Percentiles rank a stretch among this genome's conserved stretches.
phyloP scores from a whole-genome alignment of 2,797 vertebrate species.

The Synaphobranchus kaupii region DNA sequence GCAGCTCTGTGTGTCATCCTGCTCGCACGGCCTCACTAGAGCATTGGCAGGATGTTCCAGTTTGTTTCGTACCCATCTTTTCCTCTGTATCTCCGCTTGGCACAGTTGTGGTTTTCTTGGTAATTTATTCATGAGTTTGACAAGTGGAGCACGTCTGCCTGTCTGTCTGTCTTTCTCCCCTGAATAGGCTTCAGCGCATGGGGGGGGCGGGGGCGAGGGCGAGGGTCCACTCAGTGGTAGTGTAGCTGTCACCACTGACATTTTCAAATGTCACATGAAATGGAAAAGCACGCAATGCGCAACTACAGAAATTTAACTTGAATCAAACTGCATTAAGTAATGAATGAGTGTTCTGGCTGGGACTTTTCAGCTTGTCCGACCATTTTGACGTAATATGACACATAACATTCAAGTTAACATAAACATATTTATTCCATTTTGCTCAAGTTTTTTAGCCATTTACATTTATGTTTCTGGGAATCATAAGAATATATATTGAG shows the following conservation, averaged over 20 bases:
- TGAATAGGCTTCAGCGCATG: background rate
- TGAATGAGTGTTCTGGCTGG: too few relatives aligned
- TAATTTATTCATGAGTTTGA: background rate
- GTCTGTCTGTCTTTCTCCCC: background rate
- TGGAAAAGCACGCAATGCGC: background rate
- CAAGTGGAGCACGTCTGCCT: background rate
- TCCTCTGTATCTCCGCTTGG: background rate
- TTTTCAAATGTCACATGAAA: background rate
- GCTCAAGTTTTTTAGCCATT: too few relatives aligned
- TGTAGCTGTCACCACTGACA: background rate
- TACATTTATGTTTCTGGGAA: too few relatives aligned
- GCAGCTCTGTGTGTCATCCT: background rate
- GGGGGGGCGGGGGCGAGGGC: too few relatives aligned
- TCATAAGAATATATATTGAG: too few relatives aligned
- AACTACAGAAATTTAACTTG: too few relatives aligned
- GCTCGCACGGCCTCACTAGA: background rate
- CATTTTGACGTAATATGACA: too few relatives aligned
- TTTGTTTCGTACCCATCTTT: background rate
- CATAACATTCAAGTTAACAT: too few relatives aligned
- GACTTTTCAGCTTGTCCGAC: too few relatives aligned
- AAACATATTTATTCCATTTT: too few relatives aligned
- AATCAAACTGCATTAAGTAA: too few relatives aligned
- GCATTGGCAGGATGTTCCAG: background rate
- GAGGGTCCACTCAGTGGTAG: background rate
- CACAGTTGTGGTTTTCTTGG: background rate